Base-by-base conservation (phyloP, 2,113 vertebrate species). In the Meles meles region DNA sequence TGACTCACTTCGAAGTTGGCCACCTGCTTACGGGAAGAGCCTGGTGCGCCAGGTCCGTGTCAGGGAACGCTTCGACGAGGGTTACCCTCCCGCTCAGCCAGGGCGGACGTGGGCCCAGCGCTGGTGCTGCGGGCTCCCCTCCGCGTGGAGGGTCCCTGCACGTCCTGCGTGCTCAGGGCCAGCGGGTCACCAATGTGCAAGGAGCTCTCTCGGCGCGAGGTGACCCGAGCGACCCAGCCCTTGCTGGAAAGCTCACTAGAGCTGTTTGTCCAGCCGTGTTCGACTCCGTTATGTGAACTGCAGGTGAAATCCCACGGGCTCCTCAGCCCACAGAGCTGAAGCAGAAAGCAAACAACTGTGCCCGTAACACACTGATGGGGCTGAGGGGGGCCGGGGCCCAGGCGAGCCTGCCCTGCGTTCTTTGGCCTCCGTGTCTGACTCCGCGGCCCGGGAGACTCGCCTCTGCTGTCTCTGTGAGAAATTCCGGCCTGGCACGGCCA, bases 381-480 rank as follows among this genome's bases (percentile, higher is more conserved):
- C 9, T 1, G 23, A 57, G 34, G n/a, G 42, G 42, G 57, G 34
- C 2, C 7, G 3, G 61, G 61, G 29, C 8, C 12, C 57, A 0
- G n/a, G 27, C 0, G 2, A 65, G 63, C 63, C 42, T 21, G 25
- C 12, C 18, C 44, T 23, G 31, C 20, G 2, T 1, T 0, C 31
- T 3, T 17, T 7, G 27, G 39, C 55, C 57, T 15, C 2, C 6
- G 0, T 0, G 42, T 47, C 14, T 2, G 74, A 44, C 42, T 29
- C 27, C 0, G 42, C 2, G 0, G 27, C 14, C 88, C 11, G 0
- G 0, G 6, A 4, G 11, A 18, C 44, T 3, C 39, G 55, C 6
- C 37, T 42, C 3, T 0, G 0, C 1, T 6, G 14, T 18, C 1
- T 0, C 1, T 2, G 1, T 2, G 1, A 3, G 3, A 13, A n/a